Evolutionary conservation across 2,113 vertebrate genomes (phyloP).

Genomic region (Nerophis ophidion): DNA sequence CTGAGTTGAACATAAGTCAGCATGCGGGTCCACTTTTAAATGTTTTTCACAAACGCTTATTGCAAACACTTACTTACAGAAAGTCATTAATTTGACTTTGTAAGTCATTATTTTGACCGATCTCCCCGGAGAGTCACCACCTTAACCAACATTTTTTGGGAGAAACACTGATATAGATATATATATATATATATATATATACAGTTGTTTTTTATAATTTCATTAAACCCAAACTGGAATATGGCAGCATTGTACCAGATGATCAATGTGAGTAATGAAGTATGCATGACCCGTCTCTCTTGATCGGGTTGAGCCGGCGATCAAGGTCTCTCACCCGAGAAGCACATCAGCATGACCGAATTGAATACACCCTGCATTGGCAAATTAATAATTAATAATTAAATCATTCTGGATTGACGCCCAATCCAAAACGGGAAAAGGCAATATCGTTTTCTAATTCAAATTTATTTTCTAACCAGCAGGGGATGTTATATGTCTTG

Average conservation of each 20-base stretch:
- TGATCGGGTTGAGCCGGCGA: slow-evolving; percentile 43
- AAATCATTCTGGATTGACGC: slow-evolving; percentile 35
- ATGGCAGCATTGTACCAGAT: slow-evolving; percentile 25
- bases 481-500: slow-evolving; percentile 14
- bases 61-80: no score
- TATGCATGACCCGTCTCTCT: slow-evolving; percentile 11
- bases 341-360: slow-evolving; percentile 48
- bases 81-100: no score
- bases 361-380: slow-evolving; percentile 44
- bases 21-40: no score
- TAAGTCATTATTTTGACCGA: no score
- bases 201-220: neutral
- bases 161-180: no score
- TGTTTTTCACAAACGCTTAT: no score
- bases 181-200: no score
- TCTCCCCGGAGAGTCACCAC: no score
- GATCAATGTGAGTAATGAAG: slow-evolving; percentile 25
- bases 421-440: slow-evolving; percentile 54
- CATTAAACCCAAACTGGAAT: slow-evolving; percentile 12
- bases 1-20: no score
- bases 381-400: slow-evolving; percentile 72
- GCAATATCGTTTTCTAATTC: slow-evolving; percentile 56
- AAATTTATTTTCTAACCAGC: slow-evolving; percentile 42
- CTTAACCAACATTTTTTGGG: no score
- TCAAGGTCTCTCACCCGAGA: slow-evolving; percentile 64